Percentiles rank a stretch among this genome's conserved stretches.
phyloP scores from a whole-genome alignment of 2,113 vertebrate genomes.

The Grallaria varia region DNA sequence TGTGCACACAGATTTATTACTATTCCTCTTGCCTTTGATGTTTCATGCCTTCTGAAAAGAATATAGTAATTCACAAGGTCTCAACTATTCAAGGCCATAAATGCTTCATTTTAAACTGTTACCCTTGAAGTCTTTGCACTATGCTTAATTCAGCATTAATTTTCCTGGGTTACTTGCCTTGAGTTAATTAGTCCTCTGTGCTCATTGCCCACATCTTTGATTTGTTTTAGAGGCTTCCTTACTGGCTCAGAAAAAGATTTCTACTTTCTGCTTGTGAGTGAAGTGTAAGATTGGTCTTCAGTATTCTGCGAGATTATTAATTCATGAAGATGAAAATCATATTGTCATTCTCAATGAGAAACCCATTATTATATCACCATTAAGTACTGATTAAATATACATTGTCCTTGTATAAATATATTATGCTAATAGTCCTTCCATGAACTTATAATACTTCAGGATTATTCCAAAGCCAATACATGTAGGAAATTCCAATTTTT shows the following conservation, averaged over 20 bases:
- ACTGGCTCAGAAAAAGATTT: not conserved
- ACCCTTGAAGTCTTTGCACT: conserved; percentile 19
- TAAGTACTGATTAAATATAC: conserved; percentile 53
- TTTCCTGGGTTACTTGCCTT: not conserved
- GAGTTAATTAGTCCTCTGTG: conserved; percentile 40
- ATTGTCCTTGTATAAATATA: conserved; percentile 49
- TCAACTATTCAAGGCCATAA: conserved; percentile 12
- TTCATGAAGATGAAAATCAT: conserved; percentile 52
- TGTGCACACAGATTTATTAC: not conserved
- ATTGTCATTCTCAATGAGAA: conserved; percentile 2
- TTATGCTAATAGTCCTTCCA: conserved; percentile 34
- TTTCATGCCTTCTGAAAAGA: not conserved
- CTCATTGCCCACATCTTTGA: conserved; percentile 29
- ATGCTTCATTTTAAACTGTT: not conserved
- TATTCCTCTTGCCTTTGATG: not conserved
- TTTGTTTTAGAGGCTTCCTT: conserved; percentile 44
- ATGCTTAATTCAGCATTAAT: not conserved
- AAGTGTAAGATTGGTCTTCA: conserved; percentile 22
- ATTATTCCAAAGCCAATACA: conserved; percentile 14
- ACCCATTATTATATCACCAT: conserved; percentile 57
- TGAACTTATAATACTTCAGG: conserved; percentile 24
- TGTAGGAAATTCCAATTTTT: not conserved
- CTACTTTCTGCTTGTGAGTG: not conserved
- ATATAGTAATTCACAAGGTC: not conserved
- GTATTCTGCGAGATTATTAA: conserved; percentile 43